A percentile compares a stretch with the other conserved stretches of the same genome.
These are phyloP conservation scores for Pyrochroa serraticornis DNA, from an alignment of 2,888 invertebrate genomes.

Conservation along the genomic window DNA sequence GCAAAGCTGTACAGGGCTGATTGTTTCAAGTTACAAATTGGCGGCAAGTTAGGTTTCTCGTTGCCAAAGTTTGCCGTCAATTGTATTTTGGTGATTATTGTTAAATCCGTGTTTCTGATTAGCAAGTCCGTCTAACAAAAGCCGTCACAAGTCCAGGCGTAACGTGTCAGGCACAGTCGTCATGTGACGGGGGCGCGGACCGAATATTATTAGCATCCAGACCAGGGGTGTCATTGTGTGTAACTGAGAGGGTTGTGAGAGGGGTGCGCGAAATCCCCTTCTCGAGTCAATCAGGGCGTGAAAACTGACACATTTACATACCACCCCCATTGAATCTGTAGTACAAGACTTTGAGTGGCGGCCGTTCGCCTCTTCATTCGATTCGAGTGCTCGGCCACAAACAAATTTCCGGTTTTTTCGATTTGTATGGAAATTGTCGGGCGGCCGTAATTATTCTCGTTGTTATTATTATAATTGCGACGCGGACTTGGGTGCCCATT, in stretches of 20 bases:
- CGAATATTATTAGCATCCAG: slow-evolving; percentile 44
- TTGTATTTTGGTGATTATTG: slow-evolving; percentile 25
- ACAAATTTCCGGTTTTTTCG: slow-evolving; percentile 12
- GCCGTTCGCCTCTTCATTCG: slow-evolving; percentile 32
- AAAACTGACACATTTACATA: slow-evolving; percentile 59
- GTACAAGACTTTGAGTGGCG: slow-evolving; percentile 43
- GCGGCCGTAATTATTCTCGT: neutral
- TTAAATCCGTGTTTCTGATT: slow-evolving; percentile 25
- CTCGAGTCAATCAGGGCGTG: slow-evolving; percentile 57
- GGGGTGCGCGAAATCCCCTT: slow-evolving; percentile 38
- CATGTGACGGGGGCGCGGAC: slow-evolving; percentile 40
- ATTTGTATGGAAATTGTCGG: slow-evolving; percentile 4
- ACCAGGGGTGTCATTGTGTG: slow-evolving; percentile 43
- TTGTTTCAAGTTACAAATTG: slow-evolving; percentile 19
- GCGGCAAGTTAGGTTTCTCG: slow-evolving; percentile 12
- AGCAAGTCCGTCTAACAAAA: slow-evolving; percentile 25
- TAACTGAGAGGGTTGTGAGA: slow-evolving; percentile 42
- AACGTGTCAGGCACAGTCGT: slow-evolving; percentile 49
- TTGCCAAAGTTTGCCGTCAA: slow-evolving; percentile 20
- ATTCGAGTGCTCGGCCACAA: slow-evolving; percentile 21
- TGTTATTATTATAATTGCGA: neutral
- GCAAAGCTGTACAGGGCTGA: slow-evolving; percentile 16
- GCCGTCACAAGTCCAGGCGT: slow-evolving; percentile 45
- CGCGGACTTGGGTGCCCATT: too few relatives aligned
- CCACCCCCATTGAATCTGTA: slow-evolving; percentile 52